Base-by-base conservation (phyloP, 1,140 invertebrate species). In the Drosophila rhopaloa region DNA sequence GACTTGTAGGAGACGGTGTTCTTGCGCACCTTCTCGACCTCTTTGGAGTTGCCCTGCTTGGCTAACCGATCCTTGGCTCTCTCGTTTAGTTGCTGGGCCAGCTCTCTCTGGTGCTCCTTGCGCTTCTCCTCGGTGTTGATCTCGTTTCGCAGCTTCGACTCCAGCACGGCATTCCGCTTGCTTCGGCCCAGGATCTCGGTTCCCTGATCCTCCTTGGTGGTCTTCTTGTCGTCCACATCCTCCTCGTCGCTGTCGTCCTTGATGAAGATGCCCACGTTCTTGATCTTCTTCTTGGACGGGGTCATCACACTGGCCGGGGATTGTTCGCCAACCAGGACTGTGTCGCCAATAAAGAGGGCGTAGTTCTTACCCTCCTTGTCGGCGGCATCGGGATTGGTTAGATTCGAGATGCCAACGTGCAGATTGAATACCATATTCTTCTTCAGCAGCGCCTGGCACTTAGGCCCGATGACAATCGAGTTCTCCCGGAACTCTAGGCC, bases 351-450 rank as follows among this genome's bases (percentile, higher is more conserved):
- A 86, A 99, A 99, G 0, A 99, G 93, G 1, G 98, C 98, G 93
- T 99, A 99, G 5, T 93, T 95, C 94, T 99, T 99, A 63, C 96
- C 96, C 92, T 96, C 95, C 76, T 97, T 96, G 43, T 99, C 97
- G 29, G 95, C 94, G 1, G 97, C 96, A 37, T 96, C 95, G 75
- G 95, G 94, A 93, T 99, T 99, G 14, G 93, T 93, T 37, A 99
- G 93, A 91, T 96, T 97, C n/a, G 97, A 95, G 37, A 99, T 94
- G 44, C 99, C 99, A 77, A 99, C 95, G 90, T 98, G 98, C 9
- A 99, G 94, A 92, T 99, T 99, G 86, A 99, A 99, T 0, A 99
- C 96, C 98, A 99, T 99, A 46, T 97, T 97, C 92, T 99, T 99
- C 81, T 96, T 97, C 0, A 96, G 95, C n/a, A 95, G 81, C 3